Evolutionary conservation across 2,113 vertebrate genomes (phyloP).

Genomic region (Hirundichthys speculiger): DNA sequence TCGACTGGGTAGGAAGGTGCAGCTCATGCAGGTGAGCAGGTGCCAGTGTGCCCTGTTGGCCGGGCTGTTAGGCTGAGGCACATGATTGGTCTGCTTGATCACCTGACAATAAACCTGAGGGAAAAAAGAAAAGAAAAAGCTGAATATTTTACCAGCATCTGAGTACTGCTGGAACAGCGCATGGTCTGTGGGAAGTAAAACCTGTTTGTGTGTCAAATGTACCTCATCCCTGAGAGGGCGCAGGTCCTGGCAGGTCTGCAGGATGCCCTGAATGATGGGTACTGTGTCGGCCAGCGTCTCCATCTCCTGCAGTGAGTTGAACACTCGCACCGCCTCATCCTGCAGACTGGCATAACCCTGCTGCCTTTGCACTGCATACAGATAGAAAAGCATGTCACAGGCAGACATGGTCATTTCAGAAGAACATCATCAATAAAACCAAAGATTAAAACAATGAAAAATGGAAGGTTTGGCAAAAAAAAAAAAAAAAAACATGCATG

Average conservation of each 20-base stretch:
- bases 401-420: not conserved
- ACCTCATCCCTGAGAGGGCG: slow-evolving; percentile 89
- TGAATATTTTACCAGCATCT: too few relatives aligned
- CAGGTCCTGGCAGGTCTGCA: slow-evolving; percentile 94
- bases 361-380: slow-evolving; percentile 84
- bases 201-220: not conserved
- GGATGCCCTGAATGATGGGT: slow-evolving; percentile 92
- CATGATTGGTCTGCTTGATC: slow-evolving; percentile 95
- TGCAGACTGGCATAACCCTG: slow-evolving; percentile 92
- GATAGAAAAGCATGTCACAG: not conserved
- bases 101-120: slow-evolving; percentile 89
- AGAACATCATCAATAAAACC: too few relatives aligned
- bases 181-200: not conserved
- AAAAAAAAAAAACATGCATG: too few relatives aligned
- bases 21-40: slow-evolving; percentile 92
- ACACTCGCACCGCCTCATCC: slow-evolving; percentile 93
- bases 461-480: too few relatives aligned
- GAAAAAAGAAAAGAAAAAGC: not conserved
- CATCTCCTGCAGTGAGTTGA: slow-evolving; percentile 93
- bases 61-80: slow-evolving; percentile 88
- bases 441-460: too few relatives aligned
- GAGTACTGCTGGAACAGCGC: too few relatives aligned
- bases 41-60: slow-evolving; percentile 92
- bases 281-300: slow-evolving; percentile 91
- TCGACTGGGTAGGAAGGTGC: slow-evolving; percentile 90